Evolutionary conservation across 2,888 invertebrate genomes (phyloP), one percentile per base, ranked within the genome.

Genomic region (Hoplodrina blanda): DNA sequence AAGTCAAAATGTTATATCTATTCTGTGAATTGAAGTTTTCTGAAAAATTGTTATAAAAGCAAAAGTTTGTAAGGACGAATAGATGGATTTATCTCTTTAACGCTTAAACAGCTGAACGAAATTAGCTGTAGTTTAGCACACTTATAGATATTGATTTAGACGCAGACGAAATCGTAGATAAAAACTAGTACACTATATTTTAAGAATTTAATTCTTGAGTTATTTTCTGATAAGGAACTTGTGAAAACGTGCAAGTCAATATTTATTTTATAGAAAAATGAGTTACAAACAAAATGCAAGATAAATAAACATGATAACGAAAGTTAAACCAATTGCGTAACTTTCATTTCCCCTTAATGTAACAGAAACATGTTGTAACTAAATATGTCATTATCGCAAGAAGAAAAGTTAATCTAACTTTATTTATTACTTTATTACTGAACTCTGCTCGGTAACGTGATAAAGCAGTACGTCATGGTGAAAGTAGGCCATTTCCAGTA

Each of bases 391-490:
- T 77, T 62, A 66, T 33, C 63, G 33, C 63, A 41, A 59, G 33
- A 60, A 62, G 54, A 60, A 73, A 80, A 83, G 60, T 83, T 78
- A 61, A 56, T 75, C 56, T 54, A 81, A 83, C 84, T 83, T 83
- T 71, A 56, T 78, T 72, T 72, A 69, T 72, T 65, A 46, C 46
- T 53, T 56, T 62, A 64, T 79, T 75, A 65, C 41, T 71, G 54
- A 60, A 72, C 75, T 67, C 54, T 75, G 71, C 71, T 74, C 56
- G 54, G 61, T 66, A 67, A 71, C 53, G 10, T 61, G 53, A 76
- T 76, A 53, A 74, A 25, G 17, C 30, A n/a, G 8, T n/a, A 57
- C 11, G 52, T 44, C 15, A 49, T n/a, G 20, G 0, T 13, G 19
- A 52, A 50, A n/a, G 7, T 56, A 19, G 19, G 19, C 19, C n/a